phyloP scores from a whole-genome alignment of 30 jellyfish, hydroid and myxozoan species.

The Mastigias papua region DNA sequence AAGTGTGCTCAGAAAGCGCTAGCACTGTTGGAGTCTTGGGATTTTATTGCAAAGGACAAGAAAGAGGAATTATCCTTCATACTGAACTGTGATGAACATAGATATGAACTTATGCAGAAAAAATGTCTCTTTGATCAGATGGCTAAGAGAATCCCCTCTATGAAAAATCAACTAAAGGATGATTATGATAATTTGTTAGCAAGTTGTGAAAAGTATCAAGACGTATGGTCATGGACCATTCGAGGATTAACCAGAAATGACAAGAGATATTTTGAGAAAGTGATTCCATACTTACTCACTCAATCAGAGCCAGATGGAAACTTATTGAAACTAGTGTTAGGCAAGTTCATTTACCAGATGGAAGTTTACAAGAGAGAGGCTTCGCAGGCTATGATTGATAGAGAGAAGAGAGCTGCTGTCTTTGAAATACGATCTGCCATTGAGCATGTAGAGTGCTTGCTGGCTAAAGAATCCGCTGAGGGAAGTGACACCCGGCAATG shows the following conservation, averaged over 20 bases:
- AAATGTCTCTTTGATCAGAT: background rate
- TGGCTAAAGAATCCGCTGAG: background rate
- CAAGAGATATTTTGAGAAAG: background rate
- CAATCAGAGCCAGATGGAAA: constrained; percentile 9
- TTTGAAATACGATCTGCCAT: background rate
- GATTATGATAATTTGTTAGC: background rate
- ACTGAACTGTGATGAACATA: background rate
- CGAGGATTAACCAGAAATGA: background rate
- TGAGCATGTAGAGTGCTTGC: background rate
- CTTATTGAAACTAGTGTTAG: background rate
- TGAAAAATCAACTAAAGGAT: background rate
- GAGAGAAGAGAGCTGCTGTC: background rate
- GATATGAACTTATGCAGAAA: background rate
- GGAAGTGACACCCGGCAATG: background rate
- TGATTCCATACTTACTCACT: background rate
- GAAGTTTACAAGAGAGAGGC: background rate
- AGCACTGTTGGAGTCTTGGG: background rate
- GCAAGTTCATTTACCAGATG: background rate
- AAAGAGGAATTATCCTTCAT: background rate
- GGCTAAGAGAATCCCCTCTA: background rate
- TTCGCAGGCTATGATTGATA: background rate
- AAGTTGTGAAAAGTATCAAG: background rate
- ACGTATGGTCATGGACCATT: background rate
- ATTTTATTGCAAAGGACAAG: background rate
- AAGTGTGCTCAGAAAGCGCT: background rate